Evolutionary conservation across 2,797 vertebrate species (phyloP).

Genomic region (Microchirus variegatus): DNA sequence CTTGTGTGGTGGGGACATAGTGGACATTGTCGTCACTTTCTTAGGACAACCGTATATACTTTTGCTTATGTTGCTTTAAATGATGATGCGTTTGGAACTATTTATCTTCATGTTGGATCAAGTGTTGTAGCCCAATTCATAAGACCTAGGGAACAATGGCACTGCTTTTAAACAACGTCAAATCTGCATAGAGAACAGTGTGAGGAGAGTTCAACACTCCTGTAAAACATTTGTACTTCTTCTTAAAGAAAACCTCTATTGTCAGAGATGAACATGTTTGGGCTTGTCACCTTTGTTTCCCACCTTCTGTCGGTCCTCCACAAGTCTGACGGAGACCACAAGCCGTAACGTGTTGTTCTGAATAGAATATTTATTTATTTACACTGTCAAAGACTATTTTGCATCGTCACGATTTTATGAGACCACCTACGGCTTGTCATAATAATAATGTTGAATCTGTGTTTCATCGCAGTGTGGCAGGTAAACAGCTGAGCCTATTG

Average conservation of each 20-base stretch:
- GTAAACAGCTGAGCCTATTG: neutral
- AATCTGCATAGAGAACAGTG: too few species aligned
- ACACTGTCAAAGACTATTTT: neutral
- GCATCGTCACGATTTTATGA: neutral
- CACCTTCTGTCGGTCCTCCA: neutral
- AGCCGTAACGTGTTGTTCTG: neutral
- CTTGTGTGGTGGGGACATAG: neutral
- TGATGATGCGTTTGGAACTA: neutral
- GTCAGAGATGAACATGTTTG: neutral
- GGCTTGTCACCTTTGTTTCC: neutral
- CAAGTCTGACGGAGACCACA: neutral
- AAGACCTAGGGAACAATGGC: neutral
- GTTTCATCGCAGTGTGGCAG: neutral
- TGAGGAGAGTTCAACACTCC: neutral
- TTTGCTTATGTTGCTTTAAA: neutral
- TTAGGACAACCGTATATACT: neutral
- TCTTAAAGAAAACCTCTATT: neutral
- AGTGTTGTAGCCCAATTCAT: conserved; percentile 4
- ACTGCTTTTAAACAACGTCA: neutral
- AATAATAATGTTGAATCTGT: neutral
- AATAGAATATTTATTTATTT: neutral
- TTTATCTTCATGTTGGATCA: too few species aligned
- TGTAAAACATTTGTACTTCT: neutral
- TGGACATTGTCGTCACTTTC: neutral
- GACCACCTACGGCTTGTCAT: neutral